phyloP scores from a whole-genome alignment of 2,888 invertebrate species.

The Lysandra bellargus region DNA sequence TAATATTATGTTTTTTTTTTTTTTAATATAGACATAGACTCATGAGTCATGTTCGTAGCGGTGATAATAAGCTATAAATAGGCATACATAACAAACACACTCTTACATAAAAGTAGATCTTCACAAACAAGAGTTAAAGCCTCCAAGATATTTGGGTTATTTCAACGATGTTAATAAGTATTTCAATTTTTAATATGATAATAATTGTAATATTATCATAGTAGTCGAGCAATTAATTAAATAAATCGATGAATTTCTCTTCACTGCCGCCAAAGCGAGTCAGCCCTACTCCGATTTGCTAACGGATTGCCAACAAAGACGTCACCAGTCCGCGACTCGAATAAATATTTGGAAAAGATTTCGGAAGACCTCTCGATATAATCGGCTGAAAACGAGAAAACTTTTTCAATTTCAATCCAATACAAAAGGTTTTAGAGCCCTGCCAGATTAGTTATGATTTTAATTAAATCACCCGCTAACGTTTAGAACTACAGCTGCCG shows the following conservation, averaged over 20 bases:
- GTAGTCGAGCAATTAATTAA: background rate
- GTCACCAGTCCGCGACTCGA: slow-evolving; percentile 33
- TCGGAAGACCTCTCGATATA: slow-evolving; percentile 59
- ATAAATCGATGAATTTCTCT: background rate
- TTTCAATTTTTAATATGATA: no score
- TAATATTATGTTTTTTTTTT: no score
- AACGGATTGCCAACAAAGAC: slow-evolving; percentile 36
- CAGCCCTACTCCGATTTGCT: slow-evolving; percentile 26
- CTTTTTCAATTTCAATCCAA: slow-evolving; percentile 74
- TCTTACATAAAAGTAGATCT: no score
- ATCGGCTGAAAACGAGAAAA: slow-evolving; percentile 73
- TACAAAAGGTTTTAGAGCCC: slow-evolving; percentile 54
- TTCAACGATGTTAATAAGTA: no score
- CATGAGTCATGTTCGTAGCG: no score
- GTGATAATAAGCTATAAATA: no score
- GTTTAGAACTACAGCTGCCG: slow-evolving; percentile 28
- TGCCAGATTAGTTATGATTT: slow-evolving; percentile 58
- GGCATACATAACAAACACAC: no score
- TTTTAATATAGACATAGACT: no score
- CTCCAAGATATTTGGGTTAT: no score
- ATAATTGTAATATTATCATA: no score
- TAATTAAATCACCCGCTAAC: slow-evolving; percentile 53
- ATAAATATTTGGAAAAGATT: slow-evolving; percentile 73
- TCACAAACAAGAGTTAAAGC: no score
- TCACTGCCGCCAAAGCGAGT: slow-evolving; percentile 4